A percentile compares a stretch with the other conserved stretches of the same genome.
Evolutionary conservation across 2,113 vertebrate genomes (phyloP).

Genomic region (Bufo bufo): DNA sequence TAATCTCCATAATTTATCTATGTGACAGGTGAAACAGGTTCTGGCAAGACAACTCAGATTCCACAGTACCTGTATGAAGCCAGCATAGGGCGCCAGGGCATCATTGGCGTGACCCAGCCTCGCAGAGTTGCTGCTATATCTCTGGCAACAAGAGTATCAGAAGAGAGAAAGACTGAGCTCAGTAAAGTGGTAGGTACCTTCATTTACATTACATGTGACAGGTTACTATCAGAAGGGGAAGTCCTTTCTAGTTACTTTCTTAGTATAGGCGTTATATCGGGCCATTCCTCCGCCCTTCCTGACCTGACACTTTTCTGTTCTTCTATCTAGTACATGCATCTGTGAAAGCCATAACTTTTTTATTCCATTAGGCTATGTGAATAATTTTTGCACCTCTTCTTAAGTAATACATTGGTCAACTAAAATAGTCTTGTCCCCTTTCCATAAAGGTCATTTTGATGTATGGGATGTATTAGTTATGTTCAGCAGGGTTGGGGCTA

Average conservation of each 20-base stretch:
- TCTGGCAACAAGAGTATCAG: constrained; percentile 87
- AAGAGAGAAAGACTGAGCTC: constrained; percentile 88
- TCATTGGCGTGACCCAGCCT: constrained; percentile 91
- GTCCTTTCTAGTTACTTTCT: not conserved
- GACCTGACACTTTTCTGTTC: too few species aligned
- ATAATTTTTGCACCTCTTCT: too few species aligned
- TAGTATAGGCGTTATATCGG: too few species aligned
- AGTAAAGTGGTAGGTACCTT: constrained; percentile 83
- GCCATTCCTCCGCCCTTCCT: too few species aligned
- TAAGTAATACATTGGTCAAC: too few species aligned
- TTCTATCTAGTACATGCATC: too few species aligned
- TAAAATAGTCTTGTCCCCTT: too few species aligned
- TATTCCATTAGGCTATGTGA: too few species aligned
- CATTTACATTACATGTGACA: not conserved
- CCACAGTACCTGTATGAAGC: constrained; percentile 94
- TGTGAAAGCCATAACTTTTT: too few species aligned
- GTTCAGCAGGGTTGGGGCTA: too few species aligned
- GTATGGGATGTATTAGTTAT: too few species aligned
- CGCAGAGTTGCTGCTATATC: constrained; percentile 94
- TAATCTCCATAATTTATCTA: not conserved
- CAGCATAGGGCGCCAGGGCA: constrained; percentile 81
- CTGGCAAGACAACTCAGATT: constrained; percentile 95
- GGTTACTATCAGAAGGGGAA: not conserved
- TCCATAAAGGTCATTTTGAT: too few species aligned
- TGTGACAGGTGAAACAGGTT: constrained; percentile 90